Base-by-base conservation (phyloP, 1,140 invertebrate species). In the Drosophila chauvacae region DNA sequence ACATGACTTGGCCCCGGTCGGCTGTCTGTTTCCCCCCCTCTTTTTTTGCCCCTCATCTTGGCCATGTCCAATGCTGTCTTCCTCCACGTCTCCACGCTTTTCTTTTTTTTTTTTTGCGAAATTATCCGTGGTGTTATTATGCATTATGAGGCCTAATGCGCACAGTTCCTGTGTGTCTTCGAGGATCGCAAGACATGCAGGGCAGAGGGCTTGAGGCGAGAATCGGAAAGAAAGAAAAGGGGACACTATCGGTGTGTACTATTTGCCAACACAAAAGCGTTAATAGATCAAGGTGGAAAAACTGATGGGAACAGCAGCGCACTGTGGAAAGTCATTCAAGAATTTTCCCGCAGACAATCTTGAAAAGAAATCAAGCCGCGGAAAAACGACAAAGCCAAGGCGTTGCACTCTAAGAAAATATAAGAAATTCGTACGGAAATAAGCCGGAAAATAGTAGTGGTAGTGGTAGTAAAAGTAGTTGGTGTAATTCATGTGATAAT, bases 71-170 rank as follows among this genome's bases (percentile, higher is more conserved):
- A 81, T 81, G 79, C 64, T 37, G 60, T 53, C 20, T 44, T 57
- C 50, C 42, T 33, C 20, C 47, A 18, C 48, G 23, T 50, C 58
- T 44, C 23, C 23, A 9, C 45, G 20, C 23, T 51, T 76, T 57
- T 66, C 51, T 59, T 47, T 59, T 14, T 37, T n/a, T 44, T 84
- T 69, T 79, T 81, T 70, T 81, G 82, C 75, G 71, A 86, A 86
- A 86, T 86, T 86, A 86, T 86, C 82, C 78, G 73, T 69, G 75
- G 70, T 86, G 78, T 86, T 86, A 81, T 86, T 86, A 86, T 86
- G 74, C 82, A 86, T 85, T 86, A 86, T 86, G 78, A 64, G 78
- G 77, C 62, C 80, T 86, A 86, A 86, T 86, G 78, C 71, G 82
- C 82, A 71, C 74, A 86, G 82, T 86, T 86, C 82, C 82, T 86